Percentiles rank a stretch among this genome's conserved stretches.
Conservation (phyloP, 2,888 invertebrate genomes). For the Atethmia centrago region DNA sequence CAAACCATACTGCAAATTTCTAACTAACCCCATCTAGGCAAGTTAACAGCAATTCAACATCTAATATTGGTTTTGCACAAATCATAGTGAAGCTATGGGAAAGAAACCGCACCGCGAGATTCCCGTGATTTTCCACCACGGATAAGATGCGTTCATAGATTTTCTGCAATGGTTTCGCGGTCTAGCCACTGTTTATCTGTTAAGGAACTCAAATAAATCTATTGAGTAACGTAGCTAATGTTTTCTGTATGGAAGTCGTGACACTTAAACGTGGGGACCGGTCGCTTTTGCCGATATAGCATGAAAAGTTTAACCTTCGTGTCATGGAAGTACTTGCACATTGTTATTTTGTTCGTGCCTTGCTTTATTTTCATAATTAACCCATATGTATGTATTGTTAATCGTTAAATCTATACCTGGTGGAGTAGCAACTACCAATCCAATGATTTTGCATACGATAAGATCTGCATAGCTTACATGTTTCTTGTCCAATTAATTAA, state of each 20-base stretch:
- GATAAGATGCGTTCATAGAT: slow-evolving; percentile 87
- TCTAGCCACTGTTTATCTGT: slow-evolving; percentile 86
- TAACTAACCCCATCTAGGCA: slow-evolving; percentile 76
- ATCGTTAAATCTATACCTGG: slow-evolving; percentile 14
- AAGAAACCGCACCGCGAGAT: slow-evolving; percentile 85
- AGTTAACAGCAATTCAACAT: slow-evolving; percentile 81
- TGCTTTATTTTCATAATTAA: slow-evolving; percentile 56
- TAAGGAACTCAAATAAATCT: slow-evolving; percentile 86
- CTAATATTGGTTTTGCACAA: slow-evolving; percentile 88
- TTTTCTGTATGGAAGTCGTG: slow-evolving; percentile 85
- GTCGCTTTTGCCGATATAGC: slow-evolving; percentile 76
- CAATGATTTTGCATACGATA: slow-evolving; percentile 25
- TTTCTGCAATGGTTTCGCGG: slow-evolving; percentile 87
- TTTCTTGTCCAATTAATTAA: slow-evolving; percentile 38
- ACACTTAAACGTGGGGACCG: slow-evolving; percentile 81
- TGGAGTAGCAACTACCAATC: slow-evolving; percentile 1
- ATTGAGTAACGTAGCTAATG: slow-evolving; percentile 82
- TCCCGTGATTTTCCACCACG: slow-evolving; percentile 84
- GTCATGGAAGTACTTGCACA: slow-evolving; percentile 67
- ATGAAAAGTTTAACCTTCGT: slow-evolving; percentile 74
- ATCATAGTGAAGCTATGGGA: slow-evolving; percentile 85
- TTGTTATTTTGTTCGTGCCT: slow-evolving; percentile 45
- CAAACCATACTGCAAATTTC: slow-evolving; percentile 75
- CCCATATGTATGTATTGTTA: slow-evolving; percentile 31
- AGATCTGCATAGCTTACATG: slow-evolving; percentile 28